Evolutionary conservation across 92 coral and sea anemone genomes (phyloP).

Genomic region (Siderastrea siderea): DNA sequence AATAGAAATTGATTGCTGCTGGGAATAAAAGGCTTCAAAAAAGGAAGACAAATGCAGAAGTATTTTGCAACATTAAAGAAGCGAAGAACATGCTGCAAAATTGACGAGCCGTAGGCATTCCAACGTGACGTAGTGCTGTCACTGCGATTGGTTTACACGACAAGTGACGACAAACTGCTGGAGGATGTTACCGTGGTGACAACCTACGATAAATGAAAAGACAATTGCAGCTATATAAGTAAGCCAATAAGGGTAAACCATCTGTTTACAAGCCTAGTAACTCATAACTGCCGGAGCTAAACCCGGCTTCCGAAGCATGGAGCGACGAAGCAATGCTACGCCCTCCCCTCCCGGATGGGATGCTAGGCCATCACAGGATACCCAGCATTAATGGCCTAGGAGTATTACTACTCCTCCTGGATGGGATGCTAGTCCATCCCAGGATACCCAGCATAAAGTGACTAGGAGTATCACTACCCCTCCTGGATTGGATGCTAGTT

Average conservation of each 20-base stretch:
- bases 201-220: background rate
- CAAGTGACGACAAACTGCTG: slow-evolving; percentile 36
- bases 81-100: background rate
- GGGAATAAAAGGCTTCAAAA: slow-evolving; percentile 5
- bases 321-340: no score
- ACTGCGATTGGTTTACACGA: background rate
- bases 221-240: background rate
- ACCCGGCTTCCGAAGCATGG: no score
- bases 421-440: no score
- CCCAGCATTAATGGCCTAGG: no score
- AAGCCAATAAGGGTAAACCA: background rate
- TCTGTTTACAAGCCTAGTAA: no score
- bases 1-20: background rate
- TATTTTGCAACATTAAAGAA: background rate
- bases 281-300: no score
- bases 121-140: background rate
- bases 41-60: background rate
- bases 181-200: slow-evolving; percentile 28
- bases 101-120: background rate
- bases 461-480: no score
- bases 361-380: no score
- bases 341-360: no score
- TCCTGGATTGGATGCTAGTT: no score
- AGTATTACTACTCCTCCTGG: no score
- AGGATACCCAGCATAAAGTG: no score